Evolutionary conservation across 2,797 vertebrate species (phyloP).

Genomic region (Crypturellus tataupa): DNA sequence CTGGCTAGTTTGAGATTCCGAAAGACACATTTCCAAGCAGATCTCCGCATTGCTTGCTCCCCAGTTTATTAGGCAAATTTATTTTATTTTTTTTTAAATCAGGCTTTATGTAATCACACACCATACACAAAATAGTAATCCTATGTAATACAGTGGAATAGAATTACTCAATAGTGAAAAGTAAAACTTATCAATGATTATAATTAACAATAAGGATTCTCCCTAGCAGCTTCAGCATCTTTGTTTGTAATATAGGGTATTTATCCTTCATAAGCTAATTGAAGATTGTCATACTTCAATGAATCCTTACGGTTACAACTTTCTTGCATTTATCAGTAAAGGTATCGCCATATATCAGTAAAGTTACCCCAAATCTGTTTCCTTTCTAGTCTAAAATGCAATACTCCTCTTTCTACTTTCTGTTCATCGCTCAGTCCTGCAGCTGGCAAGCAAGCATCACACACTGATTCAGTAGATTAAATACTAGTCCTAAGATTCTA

Average conservation of each 20-base stretch:
- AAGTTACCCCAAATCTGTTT: background rate
- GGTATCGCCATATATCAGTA: background rate
- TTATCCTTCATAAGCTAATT: background rate
- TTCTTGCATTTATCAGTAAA: background rate
- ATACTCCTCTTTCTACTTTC: background rate
- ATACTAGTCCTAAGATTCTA: background rate
- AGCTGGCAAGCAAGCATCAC: background rate
- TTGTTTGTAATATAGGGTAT: background rate
- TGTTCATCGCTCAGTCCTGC: background rate
- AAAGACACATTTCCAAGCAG: background rate
- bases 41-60: background rate
- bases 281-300: background rate
- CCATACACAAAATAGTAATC: background rate
- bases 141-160: background rate
- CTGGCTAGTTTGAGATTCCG: background rate
- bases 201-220: background rate
- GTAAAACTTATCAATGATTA: background rate
- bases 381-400: background rate
- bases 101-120: background rate
- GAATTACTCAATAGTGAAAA: background rate
- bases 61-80: background rate
- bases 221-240: background rate
- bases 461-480: background rate
- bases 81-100: background rate
- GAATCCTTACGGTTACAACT: background rate